Base-by-base conservation (phyloP, 2,797 vertebrate genomes). In the Eremophila alpestris region DNA sequence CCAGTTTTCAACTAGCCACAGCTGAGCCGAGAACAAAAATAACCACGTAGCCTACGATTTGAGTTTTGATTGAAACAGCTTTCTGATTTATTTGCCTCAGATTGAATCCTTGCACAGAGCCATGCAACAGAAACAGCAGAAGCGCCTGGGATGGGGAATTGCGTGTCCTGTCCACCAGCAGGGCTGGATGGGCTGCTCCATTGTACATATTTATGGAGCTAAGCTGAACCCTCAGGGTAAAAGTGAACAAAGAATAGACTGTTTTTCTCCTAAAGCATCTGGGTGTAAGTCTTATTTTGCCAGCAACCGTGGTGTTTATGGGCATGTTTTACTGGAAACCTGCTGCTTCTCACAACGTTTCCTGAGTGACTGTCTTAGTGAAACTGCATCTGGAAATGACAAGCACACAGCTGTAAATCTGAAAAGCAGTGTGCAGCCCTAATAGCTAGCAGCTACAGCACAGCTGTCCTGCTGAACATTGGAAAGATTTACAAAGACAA, bases 321-420 rank as follows among this genome's bases (percentile, higher is more conserved):
- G 97, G 93, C 97, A 94, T 98, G 97, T 98, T 98, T 98, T 98
- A 98, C 97, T 97, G 96, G 97, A 96, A 98, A 98, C 98, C 97
- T 96, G 97, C 97, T 98, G 98, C 97, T 98, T 98, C 97, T 98
- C 97, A 97, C 97, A 96, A 97, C 51, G 78, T 97, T 98, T 98
- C 96, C 97, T 97, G 97, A 96, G 97, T 91, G 97, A 98, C 97
- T 98, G 96, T 98, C 97, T 97, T 97, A 95, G 94, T 97, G 95
- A 98, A 98, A 97, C 96, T 97, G 97, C 97, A 98, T 98, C 97
- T 98, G 98, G 98, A 98, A 98, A 97, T 97, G 98, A 98, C 97
- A 97, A 97, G 97, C 92, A 51, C 94, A 81, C 96, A 96, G 97
- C 96, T 97, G 96, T 98, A 98, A 98, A 98, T 98, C 97, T 98